Conservation (phyloP, 2,113 vertebrate genomes). For the Pitta sordida region DNA sequence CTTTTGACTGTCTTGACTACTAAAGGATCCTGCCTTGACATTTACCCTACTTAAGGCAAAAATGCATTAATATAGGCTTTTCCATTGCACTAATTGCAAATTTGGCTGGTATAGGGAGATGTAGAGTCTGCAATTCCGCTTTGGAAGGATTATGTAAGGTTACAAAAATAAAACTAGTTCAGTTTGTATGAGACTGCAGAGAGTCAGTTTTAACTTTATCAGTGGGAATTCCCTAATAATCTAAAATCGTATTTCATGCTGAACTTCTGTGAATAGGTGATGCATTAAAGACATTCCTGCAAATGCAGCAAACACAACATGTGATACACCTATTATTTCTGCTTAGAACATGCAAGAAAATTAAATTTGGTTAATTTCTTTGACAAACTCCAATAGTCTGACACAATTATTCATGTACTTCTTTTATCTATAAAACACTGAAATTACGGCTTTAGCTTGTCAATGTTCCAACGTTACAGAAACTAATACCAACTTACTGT, state of each 20-base stretch:
- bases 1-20: background rate
- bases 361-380: background rate
- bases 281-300: background rate
- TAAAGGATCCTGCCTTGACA: background rate
- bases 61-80: background rate
- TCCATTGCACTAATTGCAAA: background rate
- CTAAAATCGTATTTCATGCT: background rate
- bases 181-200: background rate
- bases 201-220: background rate
- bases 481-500: background rate
- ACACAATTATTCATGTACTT: background rate
- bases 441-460: background rate
- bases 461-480: background rate
- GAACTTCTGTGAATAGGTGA: background rate
- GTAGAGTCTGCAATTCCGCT: background rate
- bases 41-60: background rate
- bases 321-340: background rate
- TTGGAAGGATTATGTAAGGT: background rate
- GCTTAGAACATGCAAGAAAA: background rate
- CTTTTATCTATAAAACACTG: background rate
- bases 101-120: accelerated
- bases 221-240: background rate
- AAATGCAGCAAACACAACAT: background rate
- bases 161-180: background rate
- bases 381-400: background rate